A percentile compares a stretch with the other conserved stretches of the same genome.
These are phyloP conservation scores for Protophormia terraenovae DNA, from an alignment of 2,888 invertebrate species.

Conservation along the genomic window DNA sequence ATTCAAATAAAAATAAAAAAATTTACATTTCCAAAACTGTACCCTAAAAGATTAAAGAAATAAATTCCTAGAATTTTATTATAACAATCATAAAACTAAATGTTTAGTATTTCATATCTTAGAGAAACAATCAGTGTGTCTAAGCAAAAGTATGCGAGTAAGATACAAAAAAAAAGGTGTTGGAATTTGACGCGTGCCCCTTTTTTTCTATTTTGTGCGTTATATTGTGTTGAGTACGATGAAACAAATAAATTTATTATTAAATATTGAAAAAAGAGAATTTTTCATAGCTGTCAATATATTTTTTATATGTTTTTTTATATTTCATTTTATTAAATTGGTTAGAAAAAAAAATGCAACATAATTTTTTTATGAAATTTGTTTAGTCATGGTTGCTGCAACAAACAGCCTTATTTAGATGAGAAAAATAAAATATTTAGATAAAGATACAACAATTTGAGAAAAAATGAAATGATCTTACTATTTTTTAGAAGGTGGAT, in stretches of 20 bases:
- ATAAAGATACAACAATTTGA: not conserved
- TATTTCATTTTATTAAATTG: not conserved
- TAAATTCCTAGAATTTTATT: not conserved
- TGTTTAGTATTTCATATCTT: not conserved
- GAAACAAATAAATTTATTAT: slow-evolving; percentile 45
- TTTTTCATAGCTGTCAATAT: slow-evolving; percentile 54
- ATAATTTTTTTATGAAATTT: slow-evolving; percentile 25
- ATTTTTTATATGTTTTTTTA: not conserved
- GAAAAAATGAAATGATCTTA: not conserved
- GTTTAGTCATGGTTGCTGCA: slow-evolving; percentile 76
- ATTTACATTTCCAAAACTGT: not conserved
- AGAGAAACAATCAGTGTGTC: slow-evolving; percentile 1
- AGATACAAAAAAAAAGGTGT: not conserved
- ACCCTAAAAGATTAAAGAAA: not conserved
- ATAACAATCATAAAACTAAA: not conserved
- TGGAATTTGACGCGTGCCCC: slow-evolving; percentile 69
- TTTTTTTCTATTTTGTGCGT: slow-evolving; percentile 12
- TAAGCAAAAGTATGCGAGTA: not conserved
- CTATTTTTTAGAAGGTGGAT: not conserved
- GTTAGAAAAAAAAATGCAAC: not conserved
- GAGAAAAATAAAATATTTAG: not conserved
- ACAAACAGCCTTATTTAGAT: slow-evolving; percentile 71
- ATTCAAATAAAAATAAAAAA: not conserved
- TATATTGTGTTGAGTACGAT: not conserved
- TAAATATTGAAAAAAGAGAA: slow-evolving; percentile 14